Base-by-base conservation (phyloP, 2,797 vertebrate species). In the Enteromius afrohamiltoni region DNA sequence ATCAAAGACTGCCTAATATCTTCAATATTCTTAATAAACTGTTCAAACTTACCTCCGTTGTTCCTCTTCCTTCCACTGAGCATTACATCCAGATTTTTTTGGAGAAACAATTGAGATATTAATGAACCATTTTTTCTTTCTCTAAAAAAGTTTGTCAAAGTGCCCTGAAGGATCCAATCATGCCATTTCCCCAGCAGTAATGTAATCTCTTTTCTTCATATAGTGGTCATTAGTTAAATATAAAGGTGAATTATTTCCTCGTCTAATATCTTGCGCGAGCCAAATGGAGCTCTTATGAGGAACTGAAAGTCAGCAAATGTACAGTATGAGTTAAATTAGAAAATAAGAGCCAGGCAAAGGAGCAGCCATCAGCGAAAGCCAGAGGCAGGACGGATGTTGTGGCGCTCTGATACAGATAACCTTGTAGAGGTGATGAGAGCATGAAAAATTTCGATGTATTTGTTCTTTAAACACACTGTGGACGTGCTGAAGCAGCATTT, bases 401-500 rank as follows among this genome's bases (percentile, higher is more conserved):
- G 31, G 29, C 3, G 45, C 62, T 79, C 76, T 7, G 58, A 79
- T 62, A 45, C 58, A 73, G 34, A 82, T 51, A 69, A 86, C 81
- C 85, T 86, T 83, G 81, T 47, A 31, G 60, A 79, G 37, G 58
- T 67, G 79, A 55, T 51, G 29, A 60, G 69, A 83, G 67, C 65
- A 53, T 68, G 26, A 73, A 34, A n/a, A 75, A 60, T 51, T 74
- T n/a, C 14, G 0, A 73, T 74, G 77, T 37, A 86, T 79, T 79
- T 69, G 60, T 83, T 86, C 85, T 80, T 76, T 83, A 70, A 83
- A 76, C 34, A 47, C 62, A 40, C 17, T 5, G 29, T 3, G 67
- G 37, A 31, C 9, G 29, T 81, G 81, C 87, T 84, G 86, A 87
- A 47, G 77, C 86, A 85, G 87, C 86, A 77, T 34, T 71, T 77